Percentiles rank a stretch among this genome's conserved stretches.
phyloP scores from a whole-genome alignment of 1,140 invertebrate genomes.

The Euglossa dilemma region DNA sequence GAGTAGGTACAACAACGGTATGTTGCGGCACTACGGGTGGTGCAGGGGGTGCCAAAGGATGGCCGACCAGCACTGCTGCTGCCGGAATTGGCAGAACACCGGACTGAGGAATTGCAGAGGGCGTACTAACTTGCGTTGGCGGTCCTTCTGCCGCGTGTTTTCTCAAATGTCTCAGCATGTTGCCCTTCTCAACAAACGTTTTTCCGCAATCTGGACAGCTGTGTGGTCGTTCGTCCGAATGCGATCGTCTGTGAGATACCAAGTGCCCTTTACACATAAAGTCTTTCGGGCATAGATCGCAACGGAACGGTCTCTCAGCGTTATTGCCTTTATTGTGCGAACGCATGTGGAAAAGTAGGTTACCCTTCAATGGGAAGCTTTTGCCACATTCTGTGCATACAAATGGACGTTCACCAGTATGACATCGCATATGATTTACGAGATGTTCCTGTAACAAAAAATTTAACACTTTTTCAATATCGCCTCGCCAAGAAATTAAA shows the following conservation, averaged over 20 bases:
- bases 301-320: constrained; percentile 95
- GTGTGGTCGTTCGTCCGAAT: constrained; percentile 93
- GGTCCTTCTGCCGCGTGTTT: constrained; percentile 82
- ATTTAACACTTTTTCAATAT: constrained; percentile 27
- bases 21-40: constrained; percentile 79
- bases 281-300: constrained; percentile 97
- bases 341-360: constrained; percentile 96
- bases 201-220: constrained; percentile 89
- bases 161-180: constrained; percentile 86
- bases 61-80: constrained; percentile 79
- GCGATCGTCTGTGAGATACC: constrained; percentile 93
- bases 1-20: constrained; percentile 81
- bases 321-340: constrained; percentile 94
- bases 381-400: constrained; percentile 93
- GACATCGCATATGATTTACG: constrained; percentile 90
- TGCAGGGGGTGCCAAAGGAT: constrained; percentile 77
- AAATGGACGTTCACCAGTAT: constrained; percentile 94
- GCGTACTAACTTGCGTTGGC: constrained; percentile 79
- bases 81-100: constrained; percentile 74
- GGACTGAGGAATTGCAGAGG: constrained; percentile 76
- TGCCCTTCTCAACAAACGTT: constrained; percentile 90
- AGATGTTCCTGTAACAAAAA: constrained; percentile 84
- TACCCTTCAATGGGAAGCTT: constrained; percentile 93
- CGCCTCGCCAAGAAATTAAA: too few species aligned
- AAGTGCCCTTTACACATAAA: constrained; percentile 98